Base-by-base conservation (phyloP, 1,140 invertebrate genomes). In the Xylocopa sonorina region DNA sequence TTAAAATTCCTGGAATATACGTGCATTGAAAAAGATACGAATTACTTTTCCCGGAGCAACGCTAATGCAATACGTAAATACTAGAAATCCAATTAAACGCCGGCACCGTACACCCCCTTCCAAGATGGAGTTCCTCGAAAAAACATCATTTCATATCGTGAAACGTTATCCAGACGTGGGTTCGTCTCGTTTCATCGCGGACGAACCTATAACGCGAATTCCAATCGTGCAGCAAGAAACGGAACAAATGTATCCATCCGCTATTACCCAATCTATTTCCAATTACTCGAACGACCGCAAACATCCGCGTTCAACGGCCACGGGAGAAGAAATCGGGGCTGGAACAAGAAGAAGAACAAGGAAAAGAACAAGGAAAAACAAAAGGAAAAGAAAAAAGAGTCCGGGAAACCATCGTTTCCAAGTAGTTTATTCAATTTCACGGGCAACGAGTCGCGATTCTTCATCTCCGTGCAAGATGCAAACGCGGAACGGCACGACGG, bases 381-480 rank as follows among this genome's bases (percentile, higher is more conserved):
- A 14, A 67, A 9, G 14, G 3, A 12, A 55, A 12, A n/a, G 38
- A 38, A 21, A 53, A 41, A 18, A 12, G 32, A n/a, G 50, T 69
- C 51, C n/a, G 2, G 34, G 27, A 55, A 71, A 58, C 9, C 27
- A 50, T 21, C 32, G n/a, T 0, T 63, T 14, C 16, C 18, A 14
- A 73, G 48, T 24, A 63, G 58, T 43, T 63, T 55, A 72, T 73
- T 48, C 63, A 68, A 79, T 84, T 82, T 55, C 74, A 66, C 53
- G 32, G 46, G 34, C 41, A 73, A 74, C 64, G 57, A 55, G 50
- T 64, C 53, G 62, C 48, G 62, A 64, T 58, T 72, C 46, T 24
- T 48, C 27, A 18, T 43, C 34, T 29, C 12, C 12, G 10, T 7
- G 63, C 27, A 66, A 63, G 58, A 43, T 60, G 21, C 9, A 53